Conservation (phyloP, 1,140 invertebrate species). For the Temnothorax curvispinosus region DNA sequence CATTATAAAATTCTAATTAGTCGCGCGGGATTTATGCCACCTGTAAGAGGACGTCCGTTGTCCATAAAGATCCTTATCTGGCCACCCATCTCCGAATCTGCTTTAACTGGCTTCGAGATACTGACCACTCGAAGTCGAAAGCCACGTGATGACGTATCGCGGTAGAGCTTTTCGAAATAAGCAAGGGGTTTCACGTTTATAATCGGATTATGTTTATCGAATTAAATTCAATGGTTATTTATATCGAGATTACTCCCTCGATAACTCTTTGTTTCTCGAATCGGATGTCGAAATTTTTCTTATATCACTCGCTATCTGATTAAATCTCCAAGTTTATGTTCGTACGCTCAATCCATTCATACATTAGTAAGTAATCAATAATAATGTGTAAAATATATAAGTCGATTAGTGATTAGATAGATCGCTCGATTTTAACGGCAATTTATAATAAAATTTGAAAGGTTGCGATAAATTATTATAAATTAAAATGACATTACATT, state of each 20-base stretch:
- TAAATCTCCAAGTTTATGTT: constrained; percentile 24
- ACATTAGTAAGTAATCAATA: background rate
- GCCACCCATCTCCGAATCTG: constrained; percentile 66
- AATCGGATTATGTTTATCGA: constrained; percentile 60
- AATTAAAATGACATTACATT: background rate
- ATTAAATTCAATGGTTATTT: constrained; percentile 57
- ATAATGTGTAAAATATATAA: background rate
- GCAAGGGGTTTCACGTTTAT: constrained; percentile 30
- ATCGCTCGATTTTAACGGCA: background rate
- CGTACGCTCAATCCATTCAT: background rate
- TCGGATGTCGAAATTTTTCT: background rate
- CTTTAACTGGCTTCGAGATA: constrained; percentile 53
- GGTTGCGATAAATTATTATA: background rate
- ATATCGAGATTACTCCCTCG: constrained; percentile 28
- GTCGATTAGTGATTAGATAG: constrained; percentile 5
- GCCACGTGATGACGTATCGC: constrained; percentile 14
- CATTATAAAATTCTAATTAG: constrained; percentile 70
- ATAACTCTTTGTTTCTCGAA: constrained; percentile 42
- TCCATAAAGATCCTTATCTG: constrained; percentile 67
- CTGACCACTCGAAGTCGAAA: background rate
- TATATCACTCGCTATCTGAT: background rate
- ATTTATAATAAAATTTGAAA: constrained; percentile 6
- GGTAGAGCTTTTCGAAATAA: constrained; percentile 48
- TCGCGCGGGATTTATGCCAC: constrained; percentile 65
- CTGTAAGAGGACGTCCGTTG: constrained; percentile 61